Conservation (phyloP, 2,888 invertebrate species). For the Hirtodrosophila alboralis region DNA sequence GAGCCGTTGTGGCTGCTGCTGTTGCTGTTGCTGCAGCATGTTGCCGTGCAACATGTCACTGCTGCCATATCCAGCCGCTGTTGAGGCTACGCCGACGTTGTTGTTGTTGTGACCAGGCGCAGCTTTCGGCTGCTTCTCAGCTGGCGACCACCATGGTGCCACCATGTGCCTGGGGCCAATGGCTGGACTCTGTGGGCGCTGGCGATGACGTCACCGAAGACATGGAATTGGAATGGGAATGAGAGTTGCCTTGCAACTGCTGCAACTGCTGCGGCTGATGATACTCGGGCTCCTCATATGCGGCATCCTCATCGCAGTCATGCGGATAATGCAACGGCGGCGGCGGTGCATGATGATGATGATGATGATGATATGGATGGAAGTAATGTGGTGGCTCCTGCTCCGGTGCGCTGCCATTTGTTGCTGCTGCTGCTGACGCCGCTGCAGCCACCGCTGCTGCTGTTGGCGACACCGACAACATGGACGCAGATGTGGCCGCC, state of each 20-base stretch:
- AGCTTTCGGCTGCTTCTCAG: constrained; percentile 75
- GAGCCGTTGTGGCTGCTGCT: constrained; percentile 8
- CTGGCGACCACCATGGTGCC: constrained; percentile 83
- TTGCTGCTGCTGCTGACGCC: constrained; percentile 46
- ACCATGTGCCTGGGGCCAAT: constrained; percentile 77
- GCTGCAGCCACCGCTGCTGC: constrained; percentile 25
- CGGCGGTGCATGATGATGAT: constrained; percentile 50
- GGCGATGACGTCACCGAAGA: constrained; percentile 77
- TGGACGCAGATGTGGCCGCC: constrained; percentile 43
- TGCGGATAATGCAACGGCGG: constrained; percentile 54
- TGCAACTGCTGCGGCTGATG: constrained; percentile 82
- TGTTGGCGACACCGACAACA: constrained; percentile 48
- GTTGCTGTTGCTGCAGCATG: constrained; percentile 22
- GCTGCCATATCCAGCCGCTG: constrained; percentile 81
- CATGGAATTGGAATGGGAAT: constrained; percentile 42
- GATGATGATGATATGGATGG: constrained; percentile 70
- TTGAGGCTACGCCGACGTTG: constrained; percentile 69
- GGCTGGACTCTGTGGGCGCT: constrained; percentile 73
- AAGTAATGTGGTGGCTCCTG: constrained; percentile 66
- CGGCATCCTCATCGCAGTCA: constrained; percentile 71
- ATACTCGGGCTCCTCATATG: constrained; percentile 81
- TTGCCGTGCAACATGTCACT: constrained; percentile 66
- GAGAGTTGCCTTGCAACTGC: constrained; percentile 44
- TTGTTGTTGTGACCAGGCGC: constrained; percentile 67
- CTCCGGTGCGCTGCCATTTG: constrained; percentile 49